Percentiles rank a stretch among this genome's conserved stretches.
phyloP scores from a whole-genome alignment of 2,797 vertebrate genomes.

The Sebastes flavidus region DNA sequence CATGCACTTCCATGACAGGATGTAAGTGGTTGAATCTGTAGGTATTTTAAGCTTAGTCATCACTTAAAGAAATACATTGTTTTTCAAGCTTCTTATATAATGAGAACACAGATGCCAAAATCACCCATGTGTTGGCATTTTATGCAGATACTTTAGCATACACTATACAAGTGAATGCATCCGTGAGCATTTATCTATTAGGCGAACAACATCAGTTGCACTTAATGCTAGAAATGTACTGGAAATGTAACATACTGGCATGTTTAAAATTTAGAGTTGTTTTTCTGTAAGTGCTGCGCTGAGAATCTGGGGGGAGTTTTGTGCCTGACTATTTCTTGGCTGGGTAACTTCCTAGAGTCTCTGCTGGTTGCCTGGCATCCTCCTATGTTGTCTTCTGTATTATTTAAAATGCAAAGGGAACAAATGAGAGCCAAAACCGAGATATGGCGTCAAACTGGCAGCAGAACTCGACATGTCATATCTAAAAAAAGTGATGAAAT shows the following conservation, averaged over 20 bases:
- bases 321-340: neutral
- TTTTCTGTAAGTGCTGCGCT: neutral
- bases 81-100: neutral
- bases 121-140: neutral
- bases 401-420: neutral
- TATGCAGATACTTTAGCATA: neutral
- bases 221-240: neutral
- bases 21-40: neutral
- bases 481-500: neutral
- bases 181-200: neutral
- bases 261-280: neutral
- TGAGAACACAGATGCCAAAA: neutral
- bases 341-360: neutral
- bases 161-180: neutral
- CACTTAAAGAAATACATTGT: neutral
- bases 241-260: neutral
- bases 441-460: neutral
- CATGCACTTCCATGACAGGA: neutral
- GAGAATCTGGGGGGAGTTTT: neutral
- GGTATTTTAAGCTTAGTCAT: neutral
- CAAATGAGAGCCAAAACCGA: neutral
- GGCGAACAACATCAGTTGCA: neutral
- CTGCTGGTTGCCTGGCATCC: neutral
- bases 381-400: neutral
- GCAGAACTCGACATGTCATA: neutral